phyloP scores from a whole-genome alignment of 2,113 vertebrate species.

The Mus pahari region DNA sequence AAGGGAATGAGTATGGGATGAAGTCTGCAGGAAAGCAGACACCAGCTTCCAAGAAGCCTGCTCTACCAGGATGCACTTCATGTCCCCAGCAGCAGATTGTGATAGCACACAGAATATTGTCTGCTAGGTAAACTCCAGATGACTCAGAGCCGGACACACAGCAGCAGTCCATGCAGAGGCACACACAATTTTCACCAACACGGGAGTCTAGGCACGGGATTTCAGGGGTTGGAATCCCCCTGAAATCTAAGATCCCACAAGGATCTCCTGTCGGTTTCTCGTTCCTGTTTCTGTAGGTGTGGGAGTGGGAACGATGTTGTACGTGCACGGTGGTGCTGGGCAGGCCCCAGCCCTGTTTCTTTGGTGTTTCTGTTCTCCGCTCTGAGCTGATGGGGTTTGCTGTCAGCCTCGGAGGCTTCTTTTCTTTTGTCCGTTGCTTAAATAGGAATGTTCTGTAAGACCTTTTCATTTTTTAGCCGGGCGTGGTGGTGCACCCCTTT shows the following conservation, averaged over 20 bases:
- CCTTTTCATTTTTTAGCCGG: no score
- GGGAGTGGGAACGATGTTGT: not conserved
- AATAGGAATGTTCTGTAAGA: constrained; percentile 22
- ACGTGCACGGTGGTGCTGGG: not conserved
- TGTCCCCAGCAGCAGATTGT: not conserved
- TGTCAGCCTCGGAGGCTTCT: constrained; percentile 12
- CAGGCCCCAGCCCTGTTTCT: not conserved
- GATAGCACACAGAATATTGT: not conserved
- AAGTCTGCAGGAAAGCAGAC: not conserved
- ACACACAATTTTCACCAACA: no score
- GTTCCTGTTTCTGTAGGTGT: not conserved
- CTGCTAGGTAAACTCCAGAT: not conserved
- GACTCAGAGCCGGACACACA: not conserved
- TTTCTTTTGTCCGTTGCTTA: not conserved
- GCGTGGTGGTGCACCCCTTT: no score
- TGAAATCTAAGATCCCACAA: not conserved
- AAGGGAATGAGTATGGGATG: not conserved
- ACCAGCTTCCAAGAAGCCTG: not conserved
- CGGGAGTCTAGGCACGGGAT: not conserved
- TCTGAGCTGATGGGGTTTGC: constrained; percentile 41
- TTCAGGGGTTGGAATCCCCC: not conserved
- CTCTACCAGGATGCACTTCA: not conserved
- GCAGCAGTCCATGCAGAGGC: not conserved
- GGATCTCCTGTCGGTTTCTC: not conserved
- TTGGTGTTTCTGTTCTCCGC: constrained; percentile 45